Percentiles rank a stretch among this genome's conserved stretches.
Evolutionary conservation across 2,797 vertebrate genomes (phyloP).

Genomic region (Myotis vivesi): DNA sequence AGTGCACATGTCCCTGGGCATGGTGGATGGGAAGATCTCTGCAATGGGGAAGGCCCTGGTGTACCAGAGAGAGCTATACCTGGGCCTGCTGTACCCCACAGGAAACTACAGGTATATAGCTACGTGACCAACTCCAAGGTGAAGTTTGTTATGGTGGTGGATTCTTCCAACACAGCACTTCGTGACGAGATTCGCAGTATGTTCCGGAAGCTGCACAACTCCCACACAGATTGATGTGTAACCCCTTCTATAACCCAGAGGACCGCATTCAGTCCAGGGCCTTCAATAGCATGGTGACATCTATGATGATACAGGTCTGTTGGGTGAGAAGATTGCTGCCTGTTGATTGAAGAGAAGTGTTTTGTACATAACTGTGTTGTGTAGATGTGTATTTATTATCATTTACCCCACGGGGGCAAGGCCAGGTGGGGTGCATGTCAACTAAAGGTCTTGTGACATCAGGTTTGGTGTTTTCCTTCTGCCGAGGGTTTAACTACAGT

Average conservation of each 20-base stretch:
- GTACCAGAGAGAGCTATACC: conserved; percentile 94
- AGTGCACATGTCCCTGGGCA: conserved; percentile 96
- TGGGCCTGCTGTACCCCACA: conserved; percentile 96
- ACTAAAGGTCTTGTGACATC: conserved; percentile 53
- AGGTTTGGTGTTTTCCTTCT: neutral
- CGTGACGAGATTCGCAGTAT: conserved; percentile 98
- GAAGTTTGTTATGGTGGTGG: conserved; percentile 98
- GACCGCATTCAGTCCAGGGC: conserved; percentile 95
- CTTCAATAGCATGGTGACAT: conserved; percentile 93
- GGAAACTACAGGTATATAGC: conserved; percentile 98
- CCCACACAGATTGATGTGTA: conserved; percentile 98
- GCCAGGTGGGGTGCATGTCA: neutral
- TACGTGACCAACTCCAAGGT: conserved; percentile 99
- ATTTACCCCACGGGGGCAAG: neutral
- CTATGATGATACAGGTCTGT: conserved; percentile 95
- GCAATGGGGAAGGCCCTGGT: conserved; percentile 94
- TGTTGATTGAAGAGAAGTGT: neutral
- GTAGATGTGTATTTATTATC: conserved; percentile 49
- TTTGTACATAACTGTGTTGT: conserved; percentile 41
- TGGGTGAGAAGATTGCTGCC: conserved; percentile 77
- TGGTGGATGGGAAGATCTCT: conserved; percentile 98
- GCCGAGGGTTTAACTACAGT: neutral
- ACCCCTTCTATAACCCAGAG: conserved; percentile 96
- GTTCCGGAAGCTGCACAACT: conserved; percentile 97
- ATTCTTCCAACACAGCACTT: conserved; percentile 96